Evolutionary conservation across 2,797 vertebrate genomes (phyloP).

Genomic region (Tadarida brasiliensis): DNA sequence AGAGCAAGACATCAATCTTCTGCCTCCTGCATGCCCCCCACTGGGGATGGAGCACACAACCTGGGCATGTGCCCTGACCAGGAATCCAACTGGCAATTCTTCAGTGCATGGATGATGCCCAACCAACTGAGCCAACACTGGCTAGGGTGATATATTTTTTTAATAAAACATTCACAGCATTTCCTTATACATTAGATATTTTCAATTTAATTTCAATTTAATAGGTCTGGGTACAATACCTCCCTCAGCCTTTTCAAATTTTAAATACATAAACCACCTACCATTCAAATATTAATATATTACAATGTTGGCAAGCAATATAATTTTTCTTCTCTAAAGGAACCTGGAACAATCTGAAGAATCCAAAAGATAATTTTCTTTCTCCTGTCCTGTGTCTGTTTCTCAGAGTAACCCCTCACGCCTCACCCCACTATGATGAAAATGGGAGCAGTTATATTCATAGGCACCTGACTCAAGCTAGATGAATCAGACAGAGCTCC

Average conservation of each 20-base stretch:
- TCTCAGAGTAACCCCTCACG: neutral
- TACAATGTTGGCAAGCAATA: conserved; percentile 48
- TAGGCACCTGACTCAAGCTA: neutral
- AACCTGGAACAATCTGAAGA: conserved; percentile 13
- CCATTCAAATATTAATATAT: conserved; percentile 12
- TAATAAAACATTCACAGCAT: conserved; percentile 64
- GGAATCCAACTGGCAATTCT: neutral
- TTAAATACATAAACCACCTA: conserved; percentile 48
- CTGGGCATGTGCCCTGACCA: neutral
- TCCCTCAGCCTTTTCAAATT: conserved; percentile 42
- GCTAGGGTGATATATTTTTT: conserved; percentile 10
- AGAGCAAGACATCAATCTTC: neutral
- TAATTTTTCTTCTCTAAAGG: neutral
- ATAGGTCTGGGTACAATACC: neutral
- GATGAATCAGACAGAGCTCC: conserved; percentile 20
- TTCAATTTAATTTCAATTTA: conserved; percentile 60
- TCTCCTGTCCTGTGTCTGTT: neutral
- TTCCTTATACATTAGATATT: conserved; percentile 47
- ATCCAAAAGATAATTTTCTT: conserved; percentile 51
- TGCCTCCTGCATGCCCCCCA: neutral
- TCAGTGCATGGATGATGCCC: neutral
- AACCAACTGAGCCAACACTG: neutral
- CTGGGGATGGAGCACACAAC: neutral
- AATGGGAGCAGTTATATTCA: neutral
- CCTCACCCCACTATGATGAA: neutral